Evolutionary conservation across 2,797 vertebrate species (phyloP).

Genomic region (Octomys mimax): DNA sequence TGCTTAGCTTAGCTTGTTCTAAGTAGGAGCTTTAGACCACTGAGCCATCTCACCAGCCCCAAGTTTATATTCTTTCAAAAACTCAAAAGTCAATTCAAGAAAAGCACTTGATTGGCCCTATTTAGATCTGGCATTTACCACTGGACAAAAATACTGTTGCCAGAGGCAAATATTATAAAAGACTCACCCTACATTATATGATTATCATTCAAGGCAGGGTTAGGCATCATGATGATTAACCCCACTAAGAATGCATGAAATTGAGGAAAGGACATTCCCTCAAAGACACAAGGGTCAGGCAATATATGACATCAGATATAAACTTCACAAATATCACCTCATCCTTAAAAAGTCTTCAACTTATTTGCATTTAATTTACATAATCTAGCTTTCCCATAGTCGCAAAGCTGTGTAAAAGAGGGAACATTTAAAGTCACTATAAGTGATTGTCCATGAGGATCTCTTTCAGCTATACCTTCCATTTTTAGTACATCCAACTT

Average conservation of each 20-base stretch:
- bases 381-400: constrained; percentile 20
- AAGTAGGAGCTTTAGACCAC: no score
- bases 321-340: constrained; percentile 14
- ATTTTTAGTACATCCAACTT: background rate
- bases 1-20: no score
- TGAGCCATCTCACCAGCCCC: no score
- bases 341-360: constrained; percentile 28
- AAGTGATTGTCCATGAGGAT: background rate
- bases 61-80: background rate
- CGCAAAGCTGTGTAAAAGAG: background rate
- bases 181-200: constrained; percentile 1
- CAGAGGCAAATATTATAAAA: constrained; percentile 1
- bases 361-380: constrained; percentile 26
- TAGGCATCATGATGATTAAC: background rate
- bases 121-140: background rate
- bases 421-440: background rate
- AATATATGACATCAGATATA: constrained; percentile 34
- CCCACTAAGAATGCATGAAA: background rate
- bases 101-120: background rate
- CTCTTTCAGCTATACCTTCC: background rate
- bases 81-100: constrained; percentile 35
- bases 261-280: background rate
- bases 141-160: background rate
- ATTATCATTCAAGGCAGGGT: background rate
- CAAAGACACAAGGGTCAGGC: background rate